Conservation (phyloP, 2,888 invertebrate species). For the Pyrrhosoma nymphula region DNA sequence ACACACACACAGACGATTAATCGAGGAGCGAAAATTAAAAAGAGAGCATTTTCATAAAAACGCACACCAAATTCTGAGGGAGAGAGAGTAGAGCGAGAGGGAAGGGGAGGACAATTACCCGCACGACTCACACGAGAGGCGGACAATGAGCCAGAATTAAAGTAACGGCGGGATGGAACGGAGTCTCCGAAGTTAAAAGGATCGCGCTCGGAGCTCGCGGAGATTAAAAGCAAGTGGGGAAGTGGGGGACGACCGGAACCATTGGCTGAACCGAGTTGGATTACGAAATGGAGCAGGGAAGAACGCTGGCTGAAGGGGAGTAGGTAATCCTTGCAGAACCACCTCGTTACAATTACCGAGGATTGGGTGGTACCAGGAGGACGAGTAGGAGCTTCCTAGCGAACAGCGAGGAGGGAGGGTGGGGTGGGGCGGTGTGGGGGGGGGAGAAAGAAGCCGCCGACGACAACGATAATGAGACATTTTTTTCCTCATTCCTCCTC, state of each 20-base stretch:
- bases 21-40: too few species aligned
- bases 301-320: not conserved
- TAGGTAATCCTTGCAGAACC: not conserved
- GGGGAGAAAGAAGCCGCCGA: not conserved
- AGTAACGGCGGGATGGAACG: not conserved
- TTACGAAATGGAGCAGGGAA: not conserved
- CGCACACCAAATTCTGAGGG: too few species aligned
- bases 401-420: too few species aligned
- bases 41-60: too few species aligned
- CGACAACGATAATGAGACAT: conserved; percentile 11
- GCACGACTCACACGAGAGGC: too few species aligned
- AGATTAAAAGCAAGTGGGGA: not conserved
- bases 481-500: not conserved
- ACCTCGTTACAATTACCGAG: not conserved
- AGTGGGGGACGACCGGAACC: not conserved
- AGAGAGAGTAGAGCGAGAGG: not conserved
- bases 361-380: not conserved
- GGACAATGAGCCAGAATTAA: too few species aligned
- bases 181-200: not conserved
- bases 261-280: not conserved
- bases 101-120: not conserved
- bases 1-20: too few species aligned
- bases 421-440: too few species aligned
- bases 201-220: not conserved
- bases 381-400: too few species aligned